Conservation (phyloP, 2,888 invertebrate genomes). For the Chouioia cunea region DNA sequence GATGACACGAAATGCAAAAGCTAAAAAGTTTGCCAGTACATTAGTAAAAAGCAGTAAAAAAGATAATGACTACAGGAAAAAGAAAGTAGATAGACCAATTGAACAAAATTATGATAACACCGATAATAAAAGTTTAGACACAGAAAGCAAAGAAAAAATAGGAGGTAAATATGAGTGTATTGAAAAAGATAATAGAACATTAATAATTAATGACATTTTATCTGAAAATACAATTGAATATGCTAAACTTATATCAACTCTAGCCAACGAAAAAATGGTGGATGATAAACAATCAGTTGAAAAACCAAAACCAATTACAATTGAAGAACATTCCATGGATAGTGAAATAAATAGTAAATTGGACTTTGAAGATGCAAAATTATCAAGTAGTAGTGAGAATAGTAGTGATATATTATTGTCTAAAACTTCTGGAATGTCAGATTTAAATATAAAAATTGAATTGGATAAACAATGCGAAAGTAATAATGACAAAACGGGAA, state of each 20-base stretch:
- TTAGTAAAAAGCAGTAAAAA: conserved; percentile 30
- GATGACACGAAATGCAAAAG: conserved; percentile 25
- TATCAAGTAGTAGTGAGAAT: conserved; percentile 68
- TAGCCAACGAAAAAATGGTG: conserved; percentile 22
- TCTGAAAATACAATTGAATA: conserved; percentile 35
- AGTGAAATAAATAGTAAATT: conserved; percentile 61
- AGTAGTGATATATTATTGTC: conserved; percentile 71
- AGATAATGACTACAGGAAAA: conserved; percentile 32
- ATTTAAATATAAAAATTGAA: conserved; percentile 53
- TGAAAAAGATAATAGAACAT: background rate
- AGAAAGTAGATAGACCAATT: conserved; percentile 19
- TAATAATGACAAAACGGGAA: conserved; percentile 62
- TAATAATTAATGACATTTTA: conserved; percentile 38
- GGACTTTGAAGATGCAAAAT: conserved; percentile 62
- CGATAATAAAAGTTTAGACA: background rate
- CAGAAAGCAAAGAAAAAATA: conserved; percentile 36
- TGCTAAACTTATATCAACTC: conserved; percentile 26
- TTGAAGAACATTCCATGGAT: conserved; percentile 59
- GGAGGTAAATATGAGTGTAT: conserved; percentile 32
- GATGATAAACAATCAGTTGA: conserved; percentile 9
- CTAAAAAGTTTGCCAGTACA: conserved; percentile 23
- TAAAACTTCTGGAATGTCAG: conserved; percentile 58
- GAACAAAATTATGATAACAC: conserved; percentile 30
- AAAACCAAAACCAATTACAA: conserved; percentile 34
- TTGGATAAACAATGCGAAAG: conserved; percentile 51